Evolutionary conservation across 1,140 invertebrate species (phyloP), one percentile per base, ranked within the genome.

Genomic region (Diplogasteroides magnus): DNA sequence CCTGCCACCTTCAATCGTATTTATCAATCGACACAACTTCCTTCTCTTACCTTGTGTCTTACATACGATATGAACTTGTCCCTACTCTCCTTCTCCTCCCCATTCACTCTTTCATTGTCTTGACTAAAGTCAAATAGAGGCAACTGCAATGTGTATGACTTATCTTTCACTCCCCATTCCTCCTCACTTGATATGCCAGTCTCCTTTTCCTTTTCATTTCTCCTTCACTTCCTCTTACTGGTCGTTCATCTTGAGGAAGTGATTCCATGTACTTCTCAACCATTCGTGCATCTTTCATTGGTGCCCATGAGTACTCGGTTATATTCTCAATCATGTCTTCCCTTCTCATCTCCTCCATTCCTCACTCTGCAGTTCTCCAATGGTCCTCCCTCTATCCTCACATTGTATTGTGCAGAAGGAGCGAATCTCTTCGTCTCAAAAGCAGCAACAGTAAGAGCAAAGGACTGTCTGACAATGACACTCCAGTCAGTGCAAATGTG

Each of bases 171-270:
- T n/a, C n/a, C n/a, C n/a, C n/a, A n/a, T n/a, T n/a, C n/a, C n/a
- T n/a, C n/a, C n/a, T 90, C 37, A 92, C 85, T 83, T 92, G 91
- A 71, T 90, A 89, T 78, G 91, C 88, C 2, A 92, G 85, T 68
- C 90, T 88, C 64, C 89, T 88, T 75, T 89, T 89, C 28, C 91
- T 85, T 64, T 88, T 86, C 32, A 86, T 84, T 0, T 90, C 90
- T 56, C 90, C 90, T 67, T 87, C 85, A 37, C 89, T 89, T 11
- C 90, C 90, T 64, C 87, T 89, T 59, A 92, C 89, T 6, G 90
- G 90, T 58, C 90, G 86, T 78, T 89, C 85, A 1, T 87, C 85
- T 0, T 85, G 76, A 1, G 90, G 90, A 72, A 91, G 84, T 67
- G 89, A 87, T 71, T 90, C 88, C 87, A 91, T 89, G 77, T 91